Evolutionary conservation across 2,113 vertebrate genomes (phyloP), one percentile per base, ranked within the genome.

Genomic region (Phylloscopus trochiloides): DNA sequence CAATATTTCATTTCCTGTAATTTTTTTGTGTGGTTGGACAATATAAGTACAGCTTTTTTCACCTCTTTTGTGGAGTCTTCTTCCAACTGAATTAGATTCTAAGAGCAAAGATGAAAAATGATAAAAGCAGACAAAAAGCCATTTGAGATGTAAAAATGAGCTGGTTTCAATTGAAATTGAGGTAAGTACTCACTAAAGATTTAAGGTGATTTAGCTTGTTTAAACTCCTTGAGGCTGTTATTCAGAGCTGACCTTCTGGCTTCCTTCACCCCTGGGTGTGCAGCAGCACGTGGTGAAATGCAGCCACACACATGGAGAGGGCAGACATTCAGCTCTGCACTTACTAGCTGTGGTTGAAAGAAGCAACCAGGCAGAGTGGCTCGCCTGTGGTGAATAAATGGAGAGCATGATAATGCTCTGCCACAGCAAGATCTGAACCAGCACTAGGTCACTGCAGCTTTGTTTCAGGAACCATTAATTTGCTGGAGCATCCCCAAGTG

Each of bases 261-360:
- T 67, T 28, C 38, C 72, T 3, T 6, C 26, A 50, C 7, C 45
- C 54, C 31, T 34, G 42, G 18, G 5, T 54, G 38, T 17, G 38
- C 4, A 2, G 25, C 32, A 73, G 55, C 1, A 6, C 2, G 4
- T 0, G 20, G 29, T 1, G 1, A 1, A 65, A 61, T n/a, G 25
- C 48, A 58, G 26, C 19, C 5, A 0, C 42, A 7, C 0, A 0
- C 6, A 4, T 2, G 10, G 36, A 50, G 17, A 17, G 6, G 28
- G 52, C 29, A 22, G 51, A 12, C 0, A 0, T 38, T 63, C 42
- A 20, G 19, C 58, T 86, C 67, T 61, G 48, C 34, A 8, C 36
- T 71, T 40, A 17, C 55, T 26, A 36, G 48, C 40, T 43, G 1
- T 6, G 26, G 40, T 0, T 3, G 3, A 34, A 73, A 71, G 54